Conservation (phyloP, 2,888 invertebrate species). For the Pasiphila rectangulata region DNA sequence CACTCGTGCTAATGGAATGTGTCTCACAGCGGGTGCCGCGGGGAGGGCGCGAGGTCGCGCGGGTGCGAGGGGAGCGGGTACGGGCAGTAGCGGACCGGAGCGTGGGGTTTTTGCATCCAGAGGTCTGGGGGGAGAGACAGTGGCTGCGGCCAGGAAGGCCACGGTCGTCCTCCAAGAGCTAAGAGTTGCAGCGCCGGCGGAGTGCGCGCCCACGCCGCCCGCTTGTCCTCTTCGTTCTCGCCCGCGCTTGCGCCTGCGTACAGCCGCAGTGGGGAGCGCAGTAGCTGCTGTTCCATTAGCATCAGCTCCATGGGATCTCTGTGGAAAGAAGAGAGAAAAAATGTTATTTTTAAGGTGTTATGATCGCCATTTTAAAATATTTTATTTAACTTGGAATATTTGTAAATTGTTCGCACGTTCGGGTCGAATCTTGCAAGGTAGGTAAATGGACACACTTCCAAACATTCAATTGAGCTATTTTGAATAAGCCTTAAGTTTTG, state of each 20-base stretch:
- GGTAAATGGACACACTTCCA: too few species aligned
- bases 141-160: conserved; percentile 91
- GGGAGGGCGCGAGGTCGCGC: conserved; percentile 60
- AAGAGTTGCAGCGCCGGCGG: conserved; percentile 69
- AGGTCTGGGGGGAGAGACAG: conserved; percentile 93
- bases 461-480: too few species aligned
- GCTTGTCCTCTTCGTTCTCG: conserved; percentile 77
- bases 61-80: conserved; percentile 78
- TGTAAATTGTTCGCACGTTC: too few species aligned
- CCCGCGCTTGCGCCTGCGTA: conserved; percentile 82
- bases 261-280: conserved; percentile 84
- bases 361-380: too few species aligned
- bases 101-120: conserved; percentile 93
- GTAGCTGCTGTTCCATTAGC: conserved; percentile 88
- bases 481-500: too few species aligned
- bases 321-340: conserved; percentile 51
- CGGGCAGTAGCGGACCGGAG: conserved; percentile 81
- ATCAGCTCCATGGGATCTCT: conserved; percentile 91
- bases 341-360: too few species aligned
- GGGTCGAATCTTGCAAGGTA: too few species aligned
- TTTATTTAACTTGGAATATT: too few species aligned
- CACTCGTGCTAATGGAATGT: conserved; percentile 21
- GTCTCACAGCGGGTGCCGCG: conserved; percentile 67
- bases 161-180: conserved; percentile 85
- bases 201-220: conserved; percentile 78